Percentiles rank a stretch among this genome's conserved stretches.
Evolutionary conservation across 2,888 invertebrate genomes (phyloP).

Genomic region (Campoplex capitator): DNA sequence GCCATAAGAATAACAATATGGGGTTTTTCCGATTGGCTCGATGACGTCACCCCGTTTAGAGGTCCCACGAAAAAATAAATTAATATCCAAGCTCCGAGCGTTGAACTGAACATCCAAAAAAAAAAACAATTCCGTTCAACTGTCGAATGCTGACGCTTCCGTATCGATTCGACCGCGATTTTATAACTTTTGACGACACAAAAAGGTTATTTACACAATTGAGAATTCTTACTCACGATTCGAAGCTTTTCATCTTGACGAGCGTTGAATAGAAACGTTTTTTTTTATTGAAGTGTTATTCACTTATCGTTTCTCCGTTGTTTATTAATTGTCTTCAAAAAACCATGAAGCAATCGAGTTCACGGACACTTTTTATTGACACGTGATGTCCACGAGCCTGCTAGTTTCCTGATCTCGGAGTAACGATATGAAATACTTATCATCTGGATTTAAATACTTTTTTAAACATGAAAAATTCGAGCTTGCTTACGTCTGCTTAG

Average conservation of each 20-base stretch:
- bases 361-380: not conserved
- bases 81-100: conserved; percentile 21
- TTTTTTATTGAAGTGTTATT: not conserved
- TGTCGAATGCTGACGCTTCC: not conserved
- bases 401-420: not conserved
- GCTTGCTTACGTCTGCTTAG: no score
- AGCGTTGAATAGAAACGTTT: not conserved
- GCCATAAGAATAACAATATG: conserved; percentile 86
- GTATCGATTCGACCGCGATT: not conserved
- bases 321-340: not conserved
- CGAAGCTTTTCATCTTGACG: not conserved
- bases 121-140: not conserved
- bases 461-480: not conserved
- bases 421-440: no score
- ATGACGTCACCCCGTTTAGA: not conserved
- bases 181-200: no score
- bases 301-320: not conserved
- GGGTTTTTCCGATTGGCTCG: conserved; percentile 75
- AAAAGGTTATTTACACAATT: no score
- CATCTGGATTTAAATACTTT: no score
- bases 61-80: conserved; percentile 3
- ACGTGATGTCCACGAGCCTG: not conserved
- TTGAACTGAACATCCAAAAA: not conserved
- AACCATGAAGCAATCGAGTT: not conserved
- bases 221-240: not conserved